phyloP scores from a whole-genome alignment of 1,140 invertebrate species.

The Lanistes nyassanus region DNA sequence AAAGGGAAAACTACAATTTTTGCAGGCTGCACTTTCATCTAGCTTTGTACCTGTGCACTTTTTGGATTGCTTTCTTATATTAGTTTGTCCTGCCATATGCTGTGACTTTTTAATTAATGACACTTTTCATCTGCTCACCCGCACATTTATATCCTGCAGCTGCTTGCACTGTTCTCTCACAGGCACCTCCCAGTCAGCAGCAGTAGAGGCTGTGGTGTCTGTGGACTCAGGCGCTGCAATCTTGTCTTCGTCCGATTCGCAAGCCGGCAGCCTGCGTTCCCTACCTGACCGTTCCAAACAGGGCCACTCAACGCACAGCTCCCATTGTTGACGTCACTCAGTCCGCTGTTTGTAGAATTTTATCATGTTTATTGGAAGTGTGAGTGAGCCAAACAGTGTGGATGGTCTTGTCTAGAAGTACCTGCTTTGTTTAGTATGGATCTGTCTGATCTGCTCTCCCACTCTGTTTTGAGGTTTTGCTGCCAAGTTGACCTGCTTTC shows the following conservation, averaged over 20 bases:
- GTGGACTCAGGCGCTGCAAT: slow-evolving; percentile 26
- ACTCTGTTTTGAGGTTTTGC: too few relatives aligned
- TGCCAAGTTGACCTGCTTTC: background rate
- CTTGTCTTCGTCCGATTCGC: slow-evolving; percentile 5
- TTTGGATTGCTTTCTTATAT: background rate
- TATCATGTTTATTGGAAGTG: background rate
- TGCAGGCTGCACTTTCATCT: too few relatives aligned
- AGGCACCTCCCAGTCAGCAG: slow-evolving; percentile 40
- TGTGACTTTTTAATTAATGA: background rate
- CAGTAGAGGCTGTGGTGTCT: slow-evolving; percentile 39
- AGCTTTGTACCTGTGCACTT: too few relatives aligned
- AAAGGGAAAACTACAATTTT: too few relatives aligned
- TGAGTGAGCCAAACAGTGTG: background rate
- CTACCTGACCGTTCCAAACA: background rate
- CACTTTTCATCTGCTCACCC: background rate
- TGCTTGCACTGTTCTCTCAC: slow-evolving; percentile 7
- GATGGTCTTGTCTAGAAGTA: background rate
- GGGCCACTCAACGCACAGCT: background rate
- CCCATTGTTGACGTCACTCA: slow-evolving; percentile 19
- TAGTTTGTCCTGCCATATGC: background rate
- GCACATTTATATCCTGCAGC: too few relatives aligned
- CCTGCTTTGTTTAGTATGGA: background rate
- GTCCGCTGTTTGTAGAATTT: background rate
- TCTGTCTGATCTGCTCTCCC: background rate
- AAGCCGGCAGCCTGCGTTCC: slow-evolving; percentile 11